Conservation (phyloP, 2,797 vertebrate species). For the Gymnothorax javanicus region DNA sequence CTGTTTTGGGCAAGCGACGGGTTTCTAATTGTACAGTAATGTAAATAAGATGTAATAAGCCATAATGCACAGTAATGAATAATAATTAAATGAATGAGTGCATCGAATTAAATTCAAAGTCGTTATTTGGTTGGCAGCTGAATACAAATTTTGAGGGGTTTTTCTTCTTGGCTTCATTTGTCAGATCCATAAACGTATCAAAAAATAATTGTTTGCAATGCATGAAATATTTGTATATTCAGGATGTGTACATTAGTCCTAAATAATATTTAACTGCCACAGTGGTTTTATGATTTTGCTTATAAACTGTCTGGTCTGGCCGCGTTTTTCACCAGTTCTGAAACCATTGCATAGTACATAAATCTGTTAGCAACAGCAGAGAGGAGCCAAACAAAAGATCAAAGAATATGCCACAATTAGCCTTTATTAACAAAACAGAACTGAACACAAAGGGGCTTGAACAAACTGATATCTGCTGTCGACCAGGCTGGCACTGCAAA, state of each 20-base stretch:
- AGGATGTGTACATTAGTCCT: not conserved
- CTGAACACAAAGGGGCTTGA: too few relatives aligned
- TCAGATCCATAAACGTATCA: not conserved
- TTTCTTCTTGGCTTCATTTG: not conserved
- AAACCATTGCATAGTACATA: not conserved
- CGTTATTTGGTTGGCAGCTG: not conserved
- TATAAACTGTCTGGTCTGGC: not conserved
- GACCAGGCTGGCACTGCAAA: too few relatives aligned
- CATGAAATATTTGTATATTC: not conserved
- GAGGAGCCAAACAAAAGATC: too few relatives aligned
- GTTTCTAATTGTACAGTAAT: conserved; percentile 27
- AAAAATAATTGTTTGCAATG: conserved; percentile 3
- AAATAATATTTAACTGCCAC: not conserved
- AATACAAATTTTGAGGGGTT: not conserved
- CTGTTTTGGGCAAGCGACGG: conserved; percentile 1
- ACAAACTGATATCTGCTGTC: too few relatives aligned
- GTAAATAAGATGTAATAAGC: conserved; percentile 62
- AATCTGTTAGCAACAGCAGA: too few relatives aligned
- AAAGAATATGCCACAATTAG: too few relatives aligned
- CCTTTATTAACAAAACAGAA: too few relatives aligned
- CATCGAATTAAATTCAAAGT: conserved; percentile 60
- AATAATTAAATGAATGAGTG: conserved; percentile 70
- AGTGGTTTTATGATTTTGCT: not conserved
- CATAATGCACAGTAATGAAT: conserved; percentile 69
- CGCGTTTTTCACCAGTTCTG: not conserved